Evolutionary conservation across 2,888 invertebrate genomes (phyloP).

Genomic region (Argyresthia albistria): DNA sequence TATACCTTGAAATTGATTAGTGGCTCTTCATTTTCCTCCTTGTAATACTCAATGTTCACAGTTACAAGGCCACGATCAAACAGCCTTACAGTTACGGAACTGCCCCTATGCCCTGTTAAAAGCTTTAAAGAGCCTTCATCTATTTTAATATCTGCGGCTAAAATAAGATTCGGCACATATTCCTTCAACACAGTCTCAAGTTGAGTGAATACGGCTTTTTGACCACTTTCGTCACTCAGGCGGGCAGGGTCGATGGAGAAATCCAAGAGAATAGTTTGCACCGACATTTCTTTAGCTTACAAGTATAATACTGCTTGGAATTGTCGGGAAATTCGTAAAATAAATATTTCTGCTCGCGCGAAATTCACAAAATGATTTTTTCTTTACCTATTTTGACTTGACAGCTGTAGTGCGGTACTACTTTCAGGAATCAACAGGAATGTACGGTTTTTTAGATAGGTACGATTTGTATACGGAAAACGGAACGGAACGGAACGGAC

Average conservation of each 20-base stretch:
- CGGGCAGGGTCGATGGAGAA: slow-evolving; percentile 82
- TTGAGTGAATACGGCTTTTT: slow-evolving; percentile 76
- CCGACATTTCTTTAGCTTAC: slow-evolving; percentile 73
- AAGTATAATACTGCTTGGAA: not conserved
- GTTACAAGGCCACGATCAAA: slow-evolving; percentile 84
- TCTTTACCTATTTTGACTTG: not conserved
- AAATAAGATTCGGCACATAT: slow-evolving; percentile 79
- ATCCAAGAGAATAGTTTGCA: slow-evolving; percentile 84
- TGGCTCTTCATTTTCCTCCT: slow-evolving; percentile 81
- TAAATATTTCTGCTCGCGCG: not conserved
- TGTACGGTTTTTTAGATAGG: too few relatives aligned
- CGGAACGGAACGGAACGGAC: too few relatives aligned
- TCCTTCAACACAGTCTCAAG: slow-evolving; percentile 80
- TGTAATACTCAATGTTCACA: slow-evolving; percentile 87
- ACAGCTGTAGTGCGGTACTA: not conserved
- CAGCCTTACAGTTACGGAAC: slow-evolving; percentile 79
- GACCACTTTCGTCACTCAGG: slow-evolving; percentile 76
- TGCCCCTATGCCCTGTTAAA: slow-evolving; percentile 79
- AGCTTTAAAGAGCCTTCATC: slow-evolving; percentile 81
- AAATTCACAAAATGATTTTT: not conserved
- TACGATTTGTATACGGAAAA: too few relatives aligned
- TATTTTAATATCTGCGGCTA: slow-evolving; percentile 76
- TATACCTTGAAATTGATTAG: slow-evolving; percentile 83
- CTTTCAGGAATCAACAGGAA: too few relatives aligned
- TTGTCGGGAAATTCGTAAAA: not conserved